These are phyloP conservation scores for Drosophila atripex DNA, from an alignment of 2,888 invertebrate species.

Conservation along the genomic window DNA sequence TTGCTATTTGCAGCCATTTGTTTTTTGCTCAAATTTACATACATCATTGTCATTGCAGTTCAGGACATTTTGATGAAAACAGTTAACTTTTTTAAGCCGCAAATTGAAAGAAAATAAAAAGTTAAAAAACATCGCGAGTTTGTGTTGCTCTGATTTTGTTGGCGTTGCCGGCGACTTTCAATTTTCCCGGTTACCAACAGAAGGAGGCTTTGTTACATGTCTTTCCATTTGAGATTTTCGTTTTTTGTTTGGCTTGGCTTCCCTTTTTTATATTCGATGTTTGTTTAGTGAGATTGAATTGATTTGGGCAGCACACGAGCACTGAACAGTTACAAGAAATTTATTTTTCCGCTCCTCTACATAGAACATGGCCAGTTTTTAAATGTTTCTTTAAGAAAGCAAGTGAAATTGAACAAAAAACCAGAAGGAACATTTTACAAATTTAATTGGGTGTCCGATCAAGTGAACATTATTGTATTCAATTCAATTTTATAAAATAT, in stretches of 20 bases:
- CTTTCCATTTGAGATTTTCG: slow-evolving; percentile 15
- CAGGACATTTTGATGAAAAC: slow-evolving; percentile 24
- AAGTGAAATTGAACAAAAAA: neutral
- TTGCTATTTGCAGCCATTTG: slow-evolving; percentile 5
- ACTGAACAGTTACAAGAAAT: slow-evolving; percentile 17
- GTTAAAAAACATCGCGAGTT: slow-evolving; percentile 18
- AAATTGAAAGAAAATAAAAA: slow-evolving; percentile 49
- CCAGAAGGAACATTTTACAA: neutral
- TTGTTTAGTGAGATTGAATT: slow-evolving; percentile 57
- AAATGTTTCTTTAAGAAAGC: neutral
- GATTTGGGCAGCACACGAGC: slow-evolving; percentile 28
- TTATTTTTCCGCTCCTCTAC: slow-evolving; percentile 10
- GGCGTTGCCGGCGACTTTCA: slow-evolving; percentile 28
- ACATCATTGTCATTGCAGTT: slow-evolving; percentile 43
- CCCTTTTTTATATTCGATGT: slow-evolving; percentile 25
- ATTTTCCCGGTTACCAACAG: slow-evolving; percentile 31
- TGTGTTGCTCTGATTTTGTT: slow-evolving; percentile 32
- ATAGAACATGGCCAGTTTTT: neutral
- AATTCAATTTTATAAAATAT: neutral
- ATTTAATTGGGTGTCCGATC: neutral
- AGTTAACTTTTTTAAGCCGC: slow-evolving; percentile 42
- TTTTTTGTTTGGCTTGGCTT: slow-evolving; percentile 3
- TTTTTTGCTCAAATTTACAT: slow-evolving; percentile 35
- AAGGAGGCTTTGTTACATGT: slow-evolving; percentile 23
- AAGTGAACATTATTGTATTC: neutral